These are phyloP conservation scores for Ceraclea dissimilis DNA, from an alignment of 2,888 invertebrate species.

Conservation along the genomic window DNA sequence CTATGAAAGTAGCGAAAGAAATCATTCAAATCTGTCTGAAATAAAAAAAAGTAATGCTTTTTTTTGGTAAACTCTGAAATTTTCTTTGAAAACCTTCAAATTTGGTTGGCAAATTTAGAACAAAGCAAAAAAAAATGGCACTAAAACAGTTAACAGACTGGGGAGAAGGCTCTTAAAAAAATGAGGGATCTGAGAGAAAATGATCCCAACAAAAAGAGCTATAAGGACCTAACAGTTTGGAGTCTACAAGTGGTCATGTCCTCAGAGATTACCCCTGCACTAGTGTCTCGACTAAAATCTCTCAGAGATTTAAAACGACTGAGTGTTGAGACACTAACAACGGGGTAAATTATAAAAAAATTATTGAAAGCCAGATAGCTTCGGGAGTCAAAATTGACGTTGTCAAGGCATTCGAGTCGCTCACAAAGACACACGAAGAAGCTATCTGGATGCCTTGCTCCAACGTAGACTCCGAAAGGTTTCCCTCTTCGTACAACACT, in stretches of 20 bases:
- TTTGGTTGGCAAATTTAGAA: neutral
- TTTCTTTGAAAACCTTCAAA: neutral
- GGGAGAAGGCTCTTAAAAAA: neutral
- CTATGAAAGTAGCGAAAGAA: neutral
- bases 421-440: neutral
- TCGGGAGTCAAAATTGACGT: constrained; percentile 2
- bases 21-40: neutral
- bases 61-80: neutral
- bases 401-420: constrained; percentile 5
- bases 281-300: too few relatives aligned
- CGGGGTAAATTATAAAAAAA: constrained; percentile 3
- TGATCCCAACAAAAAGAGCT: neutral
- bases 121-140: neutral
- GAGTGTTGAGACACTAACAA: neutral
- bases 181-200: neutral
- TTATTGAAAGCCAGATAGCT: neutral
- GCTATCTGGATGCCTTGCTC: constrained; percentile 1
- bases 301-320: neutral
- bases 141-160: neutral
- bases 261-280: too few relatives aligned
- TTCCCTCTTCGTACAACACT: neutral
- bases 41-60: neutral
- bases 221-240: neutral
- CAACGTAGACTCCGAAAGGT: constrained; percentile 1
- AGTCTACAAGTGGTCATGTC: too few relatives aligned